These are phyloP conservation scores for Aricia artaxerxes DNA, from an alignment of 2,888 invertebrate species.

Conservation along the genomic window DNA sequence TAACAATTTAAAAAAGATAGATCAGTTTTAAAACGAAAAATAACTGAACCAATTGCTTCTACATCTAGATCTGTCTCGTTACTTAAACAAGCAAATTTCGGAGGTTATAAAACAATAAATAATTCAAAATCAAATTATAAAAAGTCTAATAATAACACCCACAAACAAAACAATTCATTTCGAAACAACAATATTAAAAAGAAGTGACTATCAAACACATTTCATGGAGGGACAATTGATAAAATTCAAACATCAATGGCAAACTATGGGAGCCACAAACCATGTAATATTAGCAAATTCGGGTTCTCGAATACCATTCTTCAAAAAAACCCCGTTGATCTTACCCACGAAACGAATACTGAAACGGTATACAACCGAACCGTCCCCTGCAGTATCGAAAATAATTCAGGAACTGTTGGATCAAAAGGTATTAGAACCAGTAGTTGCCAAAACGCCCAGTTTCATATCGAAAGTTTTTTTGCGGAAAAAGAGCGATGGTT, in stretches of 20 bases:
- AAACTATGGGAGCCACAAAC: neutral
- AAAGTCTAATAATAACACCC: too few species aligned
- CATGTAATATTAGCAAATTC: neutral
- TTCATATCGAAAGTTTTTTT: neutral
- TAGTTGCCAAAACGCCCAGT: conserved; percentile 2
- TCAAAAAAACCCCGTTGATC: too few species aligned
- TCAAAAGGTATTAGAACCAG: neutral
- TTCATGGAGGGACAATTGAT: too few species aligned
- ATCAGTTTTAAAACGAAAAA: neutral
- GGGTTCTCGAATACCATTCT: too few species aligned
- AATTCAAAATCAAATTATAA: too few species aligned
- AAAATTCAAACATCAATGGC: conserved; percentile 2
- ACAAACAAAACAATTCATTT: too few species aligned
- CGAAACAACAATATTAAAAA: too few species aligned
- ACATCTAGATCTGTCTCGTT: neutral
- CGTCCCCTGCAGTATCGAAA: too few species aligned
- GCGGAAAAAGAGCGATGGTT: neutral
- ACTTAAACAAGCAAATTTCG: neutral
- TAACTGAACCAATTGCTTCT: neutral
- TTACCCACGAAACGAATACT: too few species aligned
- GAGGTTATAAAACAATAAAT: neutral
- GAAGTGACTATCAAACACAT: too few species aligned
- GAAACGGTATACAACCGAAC: too few species aligned
- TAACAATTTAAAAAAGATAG: neutral
- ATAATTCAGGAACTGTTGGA: too few species aligned